Conservation (phyloP, 2,113 vertebrate species). For the Halcyon malimbica region DNA sequence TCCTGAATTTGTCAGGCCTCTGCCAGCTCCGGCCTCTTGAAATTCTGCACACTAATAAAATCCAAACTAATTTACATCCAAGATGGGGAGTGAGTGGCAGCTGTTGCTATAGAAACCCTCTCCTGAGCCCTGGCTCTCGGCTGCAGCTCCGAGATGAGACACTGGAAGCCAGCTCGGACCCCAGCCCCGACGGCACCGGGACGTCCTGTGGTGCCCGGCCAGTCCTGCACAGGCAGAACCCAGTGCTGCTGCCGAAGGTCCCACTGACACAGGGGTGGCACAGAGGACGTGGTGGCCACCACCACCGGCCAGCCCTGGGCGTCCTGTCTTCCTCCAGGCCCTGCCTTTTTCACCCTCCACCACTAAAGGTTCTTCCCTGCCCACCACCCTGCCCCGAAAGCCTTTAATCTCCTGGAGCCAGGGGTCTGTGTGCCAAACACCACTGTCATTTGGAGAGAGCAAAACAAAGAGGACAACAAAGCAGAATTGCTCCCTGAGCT, state of each 20-base stretch:
- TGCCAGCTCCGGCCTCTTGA: constrained; percentile 71
- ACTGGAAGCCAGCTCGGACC: constrained; percentile 15
- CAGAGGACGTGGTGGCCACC: neutral
- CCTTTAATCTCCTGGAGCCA: neutral
- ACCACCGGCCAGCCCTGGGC: neutral
- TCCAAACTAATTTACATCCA: constrained; percentile 83
- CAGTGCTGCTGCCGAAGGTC: fast-evolving
- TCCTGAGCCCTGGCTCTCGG: constrained; percentile 71
- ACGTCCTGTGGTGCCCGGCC: fast-evolving
- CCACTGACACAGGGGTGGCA: neutral
- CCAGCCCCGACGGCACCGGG: neutral
- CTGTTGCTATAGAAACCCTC: constrained; percentile 82
- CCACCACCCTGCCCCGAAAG: neutral
- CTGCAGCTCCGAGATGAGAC: constrained; percentile 69
- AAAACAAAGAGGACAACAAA: neutral
- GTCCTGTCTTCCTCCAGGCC: neutral
- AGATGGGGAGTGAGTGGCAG: constrained; percentile 81
- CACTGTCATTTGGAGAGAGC: fast-evolving
- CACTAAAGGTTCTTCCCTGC: neutral
- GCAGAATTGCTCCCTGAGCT: neutral
- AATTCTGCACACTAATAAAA: constrained; percentile 86
- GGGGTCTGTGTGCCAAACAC: neutral
- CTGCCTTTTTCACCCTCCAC: neutral
- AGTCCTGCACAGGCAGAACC: fast-evolving
- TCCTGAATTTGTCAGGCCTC: neutral